Conservation (phyloP, 2,797 vertebrate species). For the Danio albolineatus region DNA sequence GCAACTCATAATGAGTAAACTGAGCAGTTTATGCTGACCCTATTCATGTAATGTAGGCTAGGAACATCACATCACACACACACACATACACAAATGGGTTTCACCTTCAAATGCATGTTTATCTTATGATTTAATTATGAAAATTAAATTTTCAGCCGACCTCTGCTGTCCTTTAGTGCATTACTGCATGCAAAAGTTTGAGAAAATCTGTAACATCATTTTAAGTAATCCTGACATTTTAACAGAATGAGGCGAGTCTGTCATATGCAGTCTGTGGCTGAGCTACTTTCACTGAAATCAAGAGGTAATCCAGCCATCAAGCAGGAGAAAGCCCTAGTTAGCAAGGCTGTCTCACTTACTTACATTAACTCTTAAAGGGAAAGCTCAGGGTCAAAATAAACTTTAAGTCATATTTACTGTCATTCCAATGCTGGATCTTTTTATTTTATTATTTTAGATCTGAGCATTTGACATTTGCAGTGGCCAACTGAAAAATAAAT, state of each 20-base stretch:
- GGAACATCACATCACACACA: neutral
- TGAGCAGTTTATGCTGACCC: neutral
- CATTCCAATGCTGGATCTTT: no score
- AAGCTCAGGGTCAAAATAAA: no score
- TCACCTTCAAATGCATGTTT: conserved; percentile 10
- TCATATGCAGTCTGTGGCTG: neutral
- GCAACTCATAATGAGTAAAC: conserved; percentile 20
- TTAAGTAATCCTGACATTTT: conserved; percentile 20
- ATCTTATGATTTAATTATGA: neutral
- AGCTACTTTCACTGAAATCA: conserved; percentile 25
- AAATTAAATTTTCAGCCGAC: neutral
- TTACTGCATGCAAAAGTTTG: neutral
- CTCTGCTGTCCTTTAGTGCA: neutral
- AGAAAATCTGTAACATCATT: neutral
- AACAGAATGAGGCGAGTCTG: conserved; percentile 12
- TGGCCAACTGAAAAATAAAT: no score
- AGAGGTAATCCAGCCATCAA: conserved; percentile 36
- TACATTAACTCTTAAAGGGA: no score
- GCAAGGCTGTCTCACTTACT: conserved; percentile 2
- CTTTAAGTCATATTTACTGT: no score
- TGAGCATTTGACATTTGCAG: no score
- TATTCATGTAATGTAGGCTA: neutral
- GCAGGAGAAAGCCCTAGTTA: neutral
- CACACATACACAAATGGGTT: neutral
- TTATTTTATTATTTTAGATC: no score